Base-by-base conservation (phyloP, 2,888 invertebrate genomes). In the Papilio demoleus region DNA sequence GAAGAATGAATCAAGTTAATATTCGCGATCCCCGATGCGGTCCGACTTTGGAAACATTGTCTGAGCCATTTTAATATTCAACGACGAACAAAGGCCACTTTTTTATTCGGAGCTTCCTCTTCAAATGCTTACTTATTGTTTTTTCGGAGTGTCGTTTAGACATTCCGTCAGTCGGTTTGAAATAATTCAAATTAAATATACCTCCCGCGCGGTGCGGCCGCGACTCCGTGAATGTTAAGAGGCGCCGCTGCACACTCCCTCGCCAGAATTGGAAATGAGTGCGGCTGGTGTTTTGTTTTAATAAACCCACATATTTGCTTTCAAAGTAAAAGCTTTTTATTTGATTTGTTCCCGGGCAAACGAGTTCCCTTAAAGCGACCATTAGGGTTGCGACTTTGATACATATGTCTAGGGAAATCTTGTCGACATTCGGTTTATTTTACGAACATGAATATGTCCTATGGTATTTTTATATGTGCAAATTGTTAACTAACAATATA, bases 171-270 rank as follows among this genome's bases (percentile, higher is more conserved):
- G 87, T 88, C 84, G 85, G 85, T 84, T 83, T 76, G 80, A 85
- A 86, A 89, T 90, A 89, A 90, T 90, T 90, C 87, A 88, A 86
- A 89, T 90, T 89, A 89, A 88, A 87, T 84, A 87, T 86, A 89
- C 90, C 90, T 86, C 88, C 90, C 86, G 85, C 88, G 77, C 80
- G 85, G 80, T 17, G 19, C 76, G 77, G 76, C 80, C 77, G 81
- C 79, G 45, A 19, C 45, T 45, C 78, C 75, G 81, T 84, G 88
- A 87, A 90, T 90, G 84, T 76, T 86, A 88, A 89, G 82, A 78
- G 81, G 78, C 76, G 81, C 82, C 82, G 79, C 79, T 73, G 82
- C 83, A 83, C 78, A 77, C 79, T 81, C 82, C 79, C 80, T 79
- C 79, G 71, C 79, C 81, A 77, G 89, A 90, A 90, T 89, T 88